Conservation (phyloP, 1,140 invertebrate species). For the Eurytemora carolleeae region DNA sequence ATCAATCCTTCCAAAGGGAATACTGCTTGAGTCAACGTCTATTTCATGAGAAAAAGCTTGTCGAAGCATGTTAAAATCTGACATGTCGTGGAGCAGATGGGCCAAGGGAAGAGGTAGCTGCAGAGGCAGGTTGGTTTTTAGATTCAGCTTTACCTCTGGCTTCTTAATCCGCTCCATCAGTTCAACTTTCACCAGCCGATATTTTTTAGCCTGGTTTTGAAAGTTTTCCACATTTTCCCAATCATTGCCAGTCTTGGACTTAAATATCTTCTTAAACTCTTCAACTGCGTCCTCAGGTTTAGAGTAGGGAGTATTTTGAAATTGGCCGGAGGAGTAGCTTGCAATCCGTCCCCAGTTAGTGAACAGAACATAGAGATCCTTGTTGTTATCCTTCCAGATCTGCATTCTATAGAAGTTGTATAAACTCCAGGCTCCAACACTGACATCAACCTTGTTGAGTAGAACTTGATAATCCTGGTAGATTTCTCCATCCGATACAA, state of each 20-base stretch:
- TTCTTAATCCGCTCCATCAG: constrained; percentile 18
- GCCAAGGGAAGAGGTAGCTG: constrained; percentile 23
- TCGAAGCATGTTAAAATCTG: constrained; percentile 24
- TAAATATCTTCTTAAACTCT: constrained; percentile 34
- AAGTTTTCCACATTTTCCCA: constrained; percentile 29
- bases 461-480: constrained; percentile 28
- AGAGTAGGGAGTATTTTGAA: constrained; percentile 32
- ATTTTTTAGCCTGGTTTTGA: constrained; percentile 27
- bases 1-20: constrained; percentile 16
- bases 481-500: constrained; percentile 20
- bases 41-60: constrained; percentile 17
- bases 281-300: constrained; percentile 27
- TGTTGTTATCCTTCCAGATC: constrained; percentile 25
- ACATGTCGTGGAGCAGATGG: constrained; percentile 23
- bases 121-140: constrained; percentile 20
- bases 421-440: constrained; percentile 26
- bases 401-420: constrained; percentile 38
- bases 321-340: constrained; percentile 24
- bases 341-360: constrained; percentile 36
- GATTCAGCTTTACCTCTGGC: constrained; percentile 5
- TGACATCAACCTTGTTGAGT: constrained; percentile 31
- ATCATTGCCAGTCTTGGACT: constrained; percentile 31
- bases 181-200: constrained; percentile 26
- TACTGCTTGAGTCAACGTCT: constrained; percentile 12
- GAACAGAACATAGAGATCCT: constrained; percentile 31